phyloP scores from a whole-genome alignment of 2,797 vertebrate genomes.

The Labroides dimidiatus region DNA sequence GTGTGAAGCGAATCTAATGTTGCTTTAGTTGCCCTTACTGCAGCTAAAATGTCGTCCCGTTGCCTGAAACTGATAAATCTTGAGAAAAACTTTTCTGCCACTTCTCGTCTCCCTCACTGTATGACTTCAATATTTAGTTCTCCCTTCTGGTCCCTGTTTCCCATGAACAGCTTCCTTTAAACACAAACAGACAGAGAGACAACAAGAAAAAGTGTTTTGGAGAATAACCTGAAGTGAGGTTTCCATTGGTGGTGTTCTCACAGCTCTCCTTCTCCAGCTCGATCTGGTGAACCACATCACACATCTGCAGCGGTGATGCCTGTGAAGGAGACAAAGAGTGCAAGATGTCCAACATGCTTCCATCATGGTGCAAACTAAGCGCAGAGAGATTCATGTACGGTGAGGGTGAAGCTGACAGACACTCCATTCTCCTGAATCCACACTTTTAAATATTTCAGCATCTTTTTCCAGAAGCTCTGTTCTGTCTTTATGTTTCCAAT shows the following conservation, averaged over 20 bases:
- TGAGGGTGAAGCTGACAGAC: neutral
- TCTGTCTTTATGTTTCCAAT: slow-evolving; percentile 11
- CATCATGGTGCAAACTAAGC: neutral
- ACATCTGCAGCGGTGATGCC: slow-evolving; percentile 81
- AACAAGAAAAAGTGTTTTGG: slow-evolving; percentile 24
- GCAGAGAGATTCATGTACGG: slow-evolving; percentile 11
- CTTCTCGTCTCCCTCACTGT: slow-evolving; percentile 41
- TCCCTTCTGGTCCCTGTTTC: too few species aligned
- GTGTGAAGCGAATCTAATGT: too few species aligned
- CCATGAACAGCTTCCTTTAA: neutral
- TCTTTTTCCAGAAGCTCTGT: neutral
- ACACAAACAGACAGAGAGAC: slow-evolving; percentile 18
- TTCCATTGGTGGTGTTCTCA: slow-evolving; percentile 78
- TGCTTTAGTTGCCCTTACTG: too few species aligned
- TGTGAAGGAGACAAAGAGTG: slow-evolving; percentile 59
- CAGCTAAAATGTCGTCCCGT: too few species aligned
- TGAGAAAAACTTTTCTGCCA: slow-evolving; percentile 28
- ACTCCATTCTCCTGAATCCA: slow-evolving; percentile 2
- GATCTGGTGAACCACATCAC: slow-evolving; percentile 83
- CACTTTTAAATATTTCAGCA: slow-evolving; percentile 23
- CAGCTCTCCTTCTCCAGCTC: slow-evolving; percentile 81
- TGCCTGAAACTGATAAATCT: too few species aligned
- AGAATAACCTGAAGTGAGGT: slow-evolving; percentile 83
- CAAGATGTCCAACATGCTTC: slow-evolving; percentile 11
- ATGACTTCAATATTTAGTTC: slow-evolving; percentile 12